phyloP scores from a whole-genome alignment of 2,797 vertebrate genomes.

The Microctenopoma steveboyesi region DNA sequence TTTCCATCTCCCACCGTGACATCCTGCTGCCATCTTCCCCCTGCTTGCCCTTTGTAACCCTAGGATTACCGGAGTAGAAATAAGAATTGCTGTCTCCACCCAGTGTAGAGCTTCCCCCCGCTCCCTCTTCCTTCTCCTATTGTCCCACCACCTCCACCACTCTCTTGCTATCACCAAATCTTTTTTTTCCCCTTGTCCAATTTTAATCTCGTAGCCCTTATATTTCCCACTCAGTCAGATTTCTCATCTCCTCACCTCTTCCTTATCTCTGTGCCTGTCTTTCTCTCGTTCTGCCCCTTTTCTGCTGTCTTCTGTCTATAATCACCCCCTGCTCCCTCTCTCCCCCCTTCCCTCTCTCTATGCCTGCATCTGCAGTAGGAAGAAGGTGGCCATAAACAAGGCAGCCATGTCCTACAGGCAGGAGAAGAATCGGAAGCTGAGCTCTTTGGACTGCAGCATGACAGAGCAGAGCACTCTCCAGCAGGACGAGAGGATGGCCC shows the following conservation, averaged over 20 bases:
- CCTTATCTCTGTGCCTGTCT: constrained; percentile 58
- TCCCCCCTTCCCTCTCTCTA: constrained; percentile 14
- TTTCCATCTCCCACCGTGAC: constrained; percentile 44
- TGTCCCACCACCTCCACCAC: constrained; percentile 17
- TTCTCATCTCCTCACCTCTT: constrained; percentile 60
- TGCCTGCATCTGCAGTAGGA: constrained; percentile 77
- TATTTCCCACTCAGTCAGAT: constrained; percentile 57
- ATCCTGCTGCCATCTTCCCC: constrained; percentile 46
- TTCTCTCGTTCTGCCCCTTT: constrained; percentile 46
- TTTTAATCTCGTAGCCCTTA: constrained; percentile 61
- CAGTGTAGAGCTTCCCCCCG: constrained; percentile 12
- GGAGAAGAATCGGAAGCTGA: constrained; percentile 92
- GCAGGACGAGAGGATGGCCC: constrained; percentile 89
- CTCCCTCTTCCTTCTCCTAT: constrained; percentile 1
- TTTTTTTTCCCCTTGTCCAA: constrained; percentile 48
- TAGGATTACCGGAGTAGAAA: constrained; percentile 60
- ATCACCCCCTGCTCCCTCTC: constrained; percentile 16
- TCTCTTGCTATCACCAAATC: constrained; percentile 55
- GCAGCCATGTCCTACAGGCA: constrained; percentile 91
- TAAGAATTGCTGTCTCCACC: constrained; percentile 51
- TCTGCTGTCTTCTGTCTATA: constrained; percentile 43
- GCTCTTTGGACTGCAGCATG: constrained; percentile 91
- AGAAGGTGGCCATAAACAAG: constrained; percentile 92
- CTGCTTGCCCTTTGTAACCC: constrained; percentile 58
- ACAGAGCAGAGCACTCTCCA: constrained; percentile 93